Evolutionary conservation across 2,888 invertebrate genomes (phyloP).

Genomic region (Cosmia trapezina): DNA sequence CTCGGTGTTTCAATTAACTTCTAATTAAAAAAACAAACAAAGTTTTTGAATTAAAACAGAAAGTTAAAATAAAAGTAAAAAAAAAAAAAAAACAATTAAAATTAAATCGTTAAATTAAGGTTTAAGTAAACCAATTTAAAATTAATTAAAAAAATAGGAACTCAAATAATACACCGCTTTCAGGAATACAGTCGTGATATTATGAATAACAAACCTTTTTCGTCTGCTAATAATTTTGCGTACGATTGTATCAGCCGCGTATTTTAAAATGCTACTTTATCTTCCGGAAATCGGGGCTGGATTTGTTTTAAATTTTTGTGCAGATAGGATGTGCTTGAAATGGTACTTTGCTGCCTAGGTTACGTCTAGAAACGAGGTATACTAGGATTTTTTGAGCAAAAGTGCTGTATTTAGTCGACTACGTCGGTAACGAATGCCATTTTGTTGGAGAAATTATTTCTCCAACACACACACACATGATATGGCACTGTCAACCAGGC

Average conservation of each 20-base stretch:
- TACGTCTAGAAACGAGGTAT: not conserved
- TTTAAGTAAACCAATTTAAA: no score
- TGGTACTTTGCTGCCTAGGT: not conserved
- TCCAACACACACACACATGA: not conserved
- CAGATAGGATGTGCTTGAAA: not conserved
- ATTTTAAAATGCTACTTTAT: not conserved
- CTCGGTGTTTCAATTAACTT: not conserved
- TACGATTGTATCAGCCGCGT: slow-evolving; percentile 4
- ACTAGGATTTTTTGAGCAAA: no score
- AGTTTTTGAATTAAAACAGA: no score
- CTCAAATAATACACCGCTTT: not conserved
- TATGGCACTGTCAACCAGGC: not conserved
- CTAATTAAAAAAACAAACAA: no score
- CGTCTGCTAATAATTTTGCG: not conserved
- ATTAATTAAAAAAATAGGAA: not conserved
- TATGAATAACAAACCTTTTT: not conserved
- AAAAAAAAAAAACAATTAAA: not conserved
- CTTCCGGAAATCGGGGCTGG: not conserved
- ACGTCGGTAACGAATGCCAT: not conserved
- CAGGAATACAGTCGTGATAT: not conserved
- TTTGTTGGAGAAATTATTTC: not conserved
- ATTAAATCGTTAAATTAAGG: not conserved
- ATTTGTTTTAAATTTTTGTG: slow-evolving; percentile 10
- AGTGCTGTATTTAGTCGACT: not conserved
- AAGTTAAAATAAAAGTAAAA: no score